Base-by-base conservation (phyloP, 1,140 invertebrate species). In the Papilio polyxenes region DNA sequence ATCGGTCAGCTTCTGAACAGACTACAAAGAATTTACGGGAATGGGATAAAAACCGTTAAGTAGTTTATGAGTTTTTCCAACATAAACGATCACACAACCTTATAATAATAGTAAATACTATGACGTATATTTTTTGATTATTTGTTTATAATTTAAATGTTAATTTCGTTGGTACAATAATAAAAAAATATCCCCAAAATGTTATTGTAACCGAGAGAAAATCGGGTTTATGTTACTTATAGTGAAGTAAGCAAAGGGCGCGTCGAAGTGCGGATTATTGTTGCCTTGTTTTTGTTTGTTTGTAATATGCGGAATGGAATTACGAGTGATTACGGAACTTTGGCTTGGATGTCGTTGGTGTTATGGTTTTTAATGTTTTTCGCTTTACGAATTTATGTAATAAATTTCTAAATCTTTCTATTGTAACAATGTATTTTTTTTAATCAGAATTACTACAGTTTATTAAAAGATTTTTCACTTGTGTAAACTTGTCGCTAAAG, bases 241-340 rank as follows among this genome's bases (percentile, higher is more conserved):
- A 20, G 76, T 40, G 23, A 59, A 23, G 51, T 2, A 76, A 78
- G 51, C 8, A 78, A 78, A 78, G 76, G 51, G 51, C 76, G 76
- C n/a, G 23, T 56, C 37, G 76, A 78, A 78, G 51, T 78, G 17
- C 76, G 23, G 76, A 78, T 78, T 78, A 59, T 78, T 78, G 53
- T 23, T 51, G 51, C n/a, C 20, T 78, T 78, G 76, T 78, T 78
- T 78, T 78, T 78, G 76, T 78, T 78, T 78, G 76, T 78, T 78
- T 78, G 76, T 78, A 78, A 78, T 78, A 78, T 59, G 51, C 40
- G 76, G 49, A 78, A 78, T 51, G 37, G 49, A 78, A 78, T 37
- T 37, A 56, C 76, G 76, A 78, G 49, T 78, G 59, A 59, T 78
- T 78, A 59, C n/a, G 7, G 44, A 75, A 75, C 48, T 75, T 23